Evolutionary conservation across 2,888 invertebrate species (phyloP), one percentile per base, ranked within the genome.

Genomic region (Timema podura): DNA sequence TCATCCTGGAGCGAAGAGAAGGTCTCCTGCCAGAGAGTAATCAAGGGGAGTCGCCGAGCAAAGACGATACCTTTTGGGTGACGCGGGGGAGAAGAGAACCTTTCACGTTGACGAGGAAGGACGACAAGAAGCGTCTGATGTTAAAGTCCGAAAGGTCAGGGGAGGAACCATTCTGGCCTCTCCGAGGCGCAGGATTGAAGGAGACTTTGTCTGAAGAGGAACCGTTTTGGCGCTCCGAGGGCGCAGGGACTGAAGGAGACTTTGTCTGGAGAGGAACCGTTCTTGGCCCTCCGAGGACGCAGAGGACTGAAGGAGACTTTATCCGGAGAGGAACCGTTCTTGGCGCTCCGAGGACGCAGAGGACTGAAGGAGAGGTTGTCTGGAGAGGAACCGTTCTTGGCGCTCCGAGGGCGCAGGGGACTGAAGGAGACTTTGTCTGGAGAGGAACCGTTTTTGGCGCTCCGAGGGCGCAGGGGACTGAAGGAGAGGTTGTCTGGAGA

Each of bases 1-100:
- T 86, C 75, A 74, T 85, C 69, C 81, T 86, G 59, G 65, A 70
- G 16, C 48, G 72, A 13, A 61, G 72, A 6, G 67, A 69, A 8
- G 46, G 59, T 11, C 46, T 6, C 16, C 13, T n/a, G n/a, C n/a
- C 9, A 13, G 8, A 16, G 16, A 51, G 15, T 13, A 57, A 57
- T n/a, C 48, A 57, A 8, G n/a, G 30, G 2, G 59, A 5, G 8
- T 6, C 15, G 30, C 3, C 30, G 30, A 64, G 30, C 13, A 15
- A 49, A 5, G 70, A 71, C 0, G 78, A 78, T 68, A 76, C 78
- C 9, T 79, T 77, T 67, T 76, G 78, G 67, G 72, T 77, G 1
- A 74, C 77, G 6, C 73, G 79, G 5, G 78, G 78, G 1, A 57
- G 70, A 1, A 64, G 72, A 7, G 9, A 11, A 0, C 8, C 16